Evolutionary conservation across 2,797 vertebrate genomes (phyloP).

Genomic region (Menidia menidia): DNA sequence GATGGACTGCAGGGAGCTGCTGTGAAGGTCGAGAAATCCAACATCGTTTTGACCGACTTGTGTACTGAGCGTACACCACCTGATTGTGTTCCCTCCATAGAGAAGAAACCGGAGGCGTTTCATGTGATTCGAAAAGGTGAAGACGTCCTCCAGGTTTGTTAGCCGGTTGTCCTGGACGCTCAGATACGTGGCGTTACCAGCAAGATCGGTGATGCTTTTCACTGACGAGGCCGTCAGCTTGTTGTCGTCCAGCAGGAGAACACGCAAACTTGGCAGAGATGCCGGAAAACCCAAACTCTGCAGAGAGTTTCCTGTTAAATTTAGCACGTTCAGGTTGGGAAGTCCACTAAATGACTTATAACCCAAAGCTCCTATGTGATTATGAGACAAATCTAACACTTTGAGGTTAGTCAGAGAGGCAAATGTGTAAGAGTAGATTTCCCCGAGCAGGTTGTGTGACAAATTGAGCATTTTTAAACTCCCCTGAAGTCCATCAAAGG

Average conservation of each 20-base stretch:
- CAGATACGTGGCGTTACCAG: conserved; percentile 64
- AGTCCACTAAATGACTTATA: conserved; percentile 79
- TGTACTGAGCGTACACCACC: conserved; percentile 52
- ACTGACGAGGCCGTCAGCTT: conserved; percentile 55
- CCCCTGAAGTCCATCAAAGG: conserved; percentile 85
- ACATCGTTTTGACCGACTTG: conserved; percentile 62
- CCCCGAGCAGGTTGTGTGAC: conserved; percentile 87
- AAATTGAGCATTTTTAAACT: conserved; percentile 83
- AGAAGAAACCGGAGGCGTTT: conserved; percentile 70
- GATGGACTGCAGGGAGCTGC: conserved; percentile 79
- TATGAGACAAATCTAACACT: conserved; percentile 85
- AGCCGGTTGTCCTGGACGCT: conserved; percentile 84
- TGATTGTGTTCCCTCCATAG: conserved; percentile 82
- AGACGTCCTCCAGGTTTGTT: conserved; percentile 73
- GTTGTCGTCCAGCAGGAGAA: conserved; percentile 80
- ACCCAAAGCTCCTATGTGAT: conserved; percentile 85
- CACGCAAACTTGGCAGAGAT: conserved; percentile 64
- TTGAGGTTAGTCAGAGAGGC: conserved; percentile 59
- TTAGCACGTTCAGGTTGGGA: conserved; percentile 67
- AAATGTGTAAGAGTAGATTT: conserved; percentile 82
- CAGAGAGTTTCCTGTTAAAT: conserved; percentile 86
- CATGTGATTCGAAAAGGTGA: conserved; percentile 69
- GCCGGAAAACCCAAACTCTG: conserved; percentile 70
- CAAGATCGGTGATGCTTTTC: conserved; percentile 15
- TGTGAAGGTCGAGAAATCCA: conserved; percentile 82